These are phyloP conservation scores for Chunga burmeisteri DNA, from an alignment of 2,113 vertebrate genomes.

Conservation along the genomic window DNA sequence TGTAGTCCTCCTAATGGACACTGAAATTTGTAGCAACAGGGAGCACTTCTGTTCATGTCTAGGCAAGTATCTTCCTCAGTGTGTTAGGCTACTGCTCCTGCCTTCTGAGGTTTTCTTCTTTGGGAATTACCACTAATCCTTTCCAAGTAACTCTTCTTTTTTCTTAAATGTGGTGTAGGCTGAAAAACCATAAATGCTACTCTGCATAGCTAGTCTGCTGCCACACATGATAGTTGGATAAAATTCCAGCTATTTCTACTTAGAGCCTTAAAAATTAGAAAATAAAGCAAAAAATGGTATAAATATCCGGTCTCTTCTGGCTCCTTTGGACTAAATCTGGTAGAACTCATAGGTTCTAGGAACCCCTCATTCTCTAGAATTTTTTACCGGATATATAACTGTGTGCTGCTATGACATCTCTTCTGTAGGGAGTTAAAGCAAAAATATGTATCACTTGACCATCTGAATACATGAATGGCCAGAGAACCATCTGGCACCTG, in stretches of 20 bases:
- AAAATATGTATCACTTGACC: not conserved
- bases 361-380: not conserved
- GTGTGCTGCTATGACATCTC: not conserved
- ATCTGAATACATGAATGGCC: not conserved
- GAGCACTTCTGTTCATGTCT: not conserved
- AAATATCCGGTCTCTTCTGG: not conserved
- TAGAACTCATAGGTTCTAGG: not conserved
- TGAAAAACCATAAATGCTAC: not conserved
- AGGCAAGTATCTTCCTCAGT: not conserved
- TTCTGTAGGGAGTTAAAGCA: not conserved
- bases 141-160: not conserved
- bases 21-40: not conserved
- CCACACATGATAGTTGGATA: not conserved
- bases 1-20: not conserved
- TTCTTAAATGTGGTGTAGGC: not conserved
- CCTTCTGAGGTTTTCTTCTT: not conserved
- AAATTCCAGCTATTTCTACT: not conserved
- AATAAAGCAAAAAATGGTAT: not conserved
- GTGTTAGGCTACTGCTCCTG: not conserved
- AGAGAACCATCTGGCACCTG: not conserved
- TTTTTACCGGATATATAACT: not conserved
- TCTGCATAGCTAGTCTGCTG: not conserved
- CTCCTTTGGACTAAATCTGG: not conserved
- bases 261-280: not conserved
- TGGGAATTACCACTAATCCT: not conserved